Evolutionary conservation across 2,113 vertebrate species (phyloP).

Genomic region (Cyanocitta stelleri): DNA sequence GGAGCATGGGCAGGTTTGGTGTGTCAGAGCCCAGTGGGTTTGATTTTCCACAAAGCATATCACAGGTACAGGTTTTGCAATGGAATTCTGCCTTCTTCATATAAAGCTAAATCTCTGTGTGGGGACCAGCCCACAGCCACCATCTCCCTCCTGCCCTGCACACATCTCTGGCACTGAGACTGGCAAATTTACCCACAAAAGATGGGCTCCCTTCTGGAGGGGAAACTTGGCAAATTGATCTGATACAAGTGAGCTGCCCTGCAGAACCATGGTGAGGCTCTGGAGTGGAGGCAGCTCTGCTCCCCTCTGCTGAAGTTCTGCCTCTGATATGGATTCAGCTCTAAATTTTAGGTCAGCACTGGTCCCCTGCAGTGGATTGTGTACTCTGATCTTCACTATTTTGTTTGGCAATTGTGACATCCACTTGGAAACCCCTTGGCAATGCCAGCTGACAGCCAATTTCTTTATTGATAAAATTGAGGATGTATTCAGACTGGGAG

Average conservation of each 20-base stretch:
- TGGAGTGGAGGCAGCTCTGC: not conserved
- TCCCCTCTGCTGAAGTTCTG: not conserved
- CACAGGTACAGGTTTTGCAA: not conserved
- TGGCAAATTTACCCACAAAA: not conserved
- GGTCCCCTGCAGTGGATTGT: not conserved
- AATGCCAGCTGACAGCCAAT: not conserved
- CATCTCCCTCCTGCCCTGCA: not conserved
- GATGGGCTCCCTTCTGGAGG: not conserved
- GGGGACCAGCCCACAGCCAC: not conserved
- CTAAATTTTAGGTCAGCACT: not conserved
- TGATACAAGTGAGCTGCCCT: not conserved
- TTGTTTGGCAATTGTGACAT: not conserved
- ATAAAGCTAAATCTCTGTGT: too few relatives aligned
- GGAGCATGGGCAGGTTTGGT: not conserved
- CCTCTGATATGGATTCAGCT: not conserved
- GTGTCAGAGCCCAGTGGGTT: not conserved
- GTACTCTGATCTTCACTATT: not conserved
- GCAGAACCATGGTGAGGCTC: not conserved
- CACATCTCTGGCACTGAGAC: not conserved
- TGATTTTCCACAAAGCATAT: not conserved
- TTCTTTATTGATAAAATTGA: not conserved
- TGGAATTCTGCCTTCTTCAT: not conserved
- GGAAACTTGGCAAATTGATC: not conserved
- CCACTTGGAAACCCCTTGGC: not conserved
- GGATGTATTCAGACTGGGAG: not conserved